phyloP scores from a whole-genome alignment of 2,888 invertebrate species.

The Liposcelis brunnea region DNA sequence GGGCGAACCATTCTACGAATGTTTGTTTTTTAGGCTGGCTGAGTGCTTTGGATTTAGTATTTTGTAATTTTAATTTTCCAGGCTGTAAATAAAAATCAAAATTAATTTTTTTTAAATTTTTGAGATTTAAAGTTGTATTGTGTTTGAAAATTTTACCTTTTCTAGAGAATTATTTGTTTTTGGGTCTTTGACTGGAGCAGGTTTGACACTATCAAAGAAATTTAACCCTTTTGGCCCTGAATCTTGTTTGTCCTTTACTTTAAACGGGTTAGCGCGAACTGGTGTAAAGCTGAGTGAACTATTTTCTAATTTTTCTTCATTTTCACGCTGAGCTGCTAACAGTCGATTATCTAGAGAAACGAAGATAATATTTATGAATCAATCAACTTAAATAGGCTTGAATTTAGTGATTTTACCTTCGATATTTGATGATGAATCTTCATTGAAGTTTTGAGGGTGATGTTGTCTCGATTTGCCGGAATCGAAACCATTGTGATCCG shows the following conservation, averaged over 20 bases:
- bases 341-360: no score
- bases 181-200: conserved; percentile 21
- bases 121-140: conserved; percentile 17
- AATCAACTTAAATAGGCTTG: no score
- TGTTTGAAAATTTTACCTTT: conserved; percentile 14
- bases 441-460: no score
- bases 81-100: neutral
- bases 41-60: conserved; percentile 10
- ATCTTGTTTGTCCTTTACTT: neutral
- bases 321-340: no score
- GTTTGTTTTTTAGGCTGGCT: conserved; percentile 26
- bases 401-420: no score
- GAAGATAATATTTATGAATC: no score
- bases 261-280: neutral
- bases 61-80: neutral
- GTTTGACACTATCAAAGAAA: conserved; percentile 20
- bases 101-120: conserved; percentile 15
- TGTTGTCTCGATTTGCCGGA: no score
- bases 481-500: no score
- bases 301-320: neutral
- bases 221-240: conserved; percentile 11
- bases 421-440: no score
- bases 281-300: neutral
- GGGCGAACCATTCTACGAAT: conserved; percentile 42
- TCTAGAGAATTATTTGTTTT: conserved; percentile 15